These are phyloP conservation scores for Tor tambroides DNA, from an alignment of 2,113 vertebrate species.

Conservation along the genomic window DNA sequence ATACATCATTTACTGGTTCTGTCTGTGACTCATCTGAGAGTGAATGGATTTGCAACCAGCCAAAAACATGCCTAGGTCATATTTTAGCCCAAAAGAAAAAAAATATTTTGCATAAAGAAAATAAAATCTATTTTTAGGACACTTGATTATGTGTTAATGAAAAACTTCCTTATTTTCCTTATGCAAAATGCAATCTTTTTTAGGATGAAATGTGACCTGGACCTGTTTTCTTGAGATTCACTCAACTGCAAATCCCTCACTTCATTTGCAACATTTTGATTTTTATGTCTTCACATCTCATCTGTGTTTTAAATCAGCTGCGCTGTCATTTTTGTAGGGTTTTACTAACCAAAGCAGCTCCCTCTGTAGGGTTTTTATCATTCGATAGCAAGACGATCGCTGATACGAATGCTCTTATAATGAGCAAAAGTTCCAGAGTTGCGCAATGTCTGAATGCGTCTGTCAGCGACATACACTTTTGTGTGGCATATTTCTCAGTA, in stretches of 20 bases:
- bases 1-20: slow-evolving; percentile 8
- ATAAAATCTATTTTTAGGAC: no score
- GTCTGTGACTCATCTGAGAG: slow-evolving; percentile 12
- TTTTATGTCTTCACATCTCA: background rate
- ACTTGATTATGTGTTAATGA: no score
- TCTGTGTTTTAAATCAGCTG: background rate
- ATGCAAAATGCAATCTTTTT: background rate
- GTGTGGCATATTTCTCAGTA: slow-evolving; percentile 55
- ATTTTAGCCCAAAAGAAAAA: background rate
- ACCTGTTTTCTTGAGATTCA: background rate
- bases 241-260: background rate
- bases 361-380: background rate
- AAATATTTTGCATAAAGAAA: background rate
- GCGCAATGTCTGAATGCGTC: slow-evolving; percentile 52
- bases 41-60: background rate
- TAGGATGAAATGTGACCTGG: background rate
- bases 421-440: slow-evolving; percentile 56
- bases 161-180: background rate
- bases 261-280: background rate
- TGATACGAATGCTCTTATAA: slow-evolving; percentile 7
- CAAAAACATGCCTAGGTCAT: background rate
- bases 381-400: background rate
- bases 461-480: slow-evolving; percentile 37
- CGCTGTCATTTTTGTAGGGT: background rate
- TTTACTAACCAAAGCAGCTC: background rate